A percentile compares a stretch with the other conserved stretches of the same genome.
These are phyloP conservation scores for Poecile atricapillus DNA, from an alignment of 2,113 vertebrate species.

Conservation along the genomic window DNA sequence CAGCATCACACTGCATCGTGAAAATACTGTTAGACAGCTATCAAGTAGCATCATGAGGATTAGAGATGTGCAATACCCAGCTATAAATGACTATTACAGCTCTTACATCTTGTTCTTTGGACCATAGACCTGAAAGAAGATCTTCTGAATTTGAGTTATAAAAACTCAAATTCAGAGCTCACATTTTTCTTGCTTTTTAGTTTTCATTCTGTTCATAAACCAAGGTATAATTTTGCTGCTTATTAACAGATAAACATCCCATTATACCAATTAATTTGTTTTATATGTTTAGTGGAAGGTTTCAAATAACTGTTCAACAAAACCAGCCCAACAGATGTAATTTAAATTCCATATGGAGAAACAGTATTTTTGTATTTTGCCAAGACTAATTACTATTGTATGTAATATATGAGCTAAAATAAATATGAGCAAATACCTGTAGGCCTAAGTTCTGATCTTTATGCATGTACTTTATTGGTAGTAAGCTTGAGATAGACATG, in stretches of 20 bases:
- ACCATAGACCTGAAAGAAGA: background rate
- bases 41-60: background rate
- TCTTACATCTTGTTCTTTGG: background rate
- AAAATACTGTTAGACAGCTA: conserved; percentile 16
- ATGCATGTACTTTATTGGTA: background rate
- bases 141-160: background rate
- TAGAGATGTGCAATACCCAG: background rate
- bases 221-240: background rate
- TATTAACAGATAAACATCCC: background rate
- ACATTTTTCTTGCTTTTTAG: background rate
- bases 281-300: background rate
- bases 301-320: background rate
- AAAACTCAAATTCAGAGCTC: background rate
- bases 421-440: background rate
- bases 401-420: background rate
- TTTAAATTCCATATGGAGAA: background rate
- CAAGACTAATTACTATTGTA: background rate
- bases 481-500: background rate
- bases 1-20: background rate
- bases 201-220: background rate
- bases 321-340: background rate
- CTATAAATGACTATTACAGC: background rate
- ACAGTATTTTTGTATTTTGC: background rate
- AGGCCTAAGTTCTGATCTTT: background rate
- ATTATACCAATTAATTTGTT: background rate